phyloP scores from a whole-genome alignment of 2,797 vertebrate genomes.

The Schizopygopsis pylzovi region DNA sequence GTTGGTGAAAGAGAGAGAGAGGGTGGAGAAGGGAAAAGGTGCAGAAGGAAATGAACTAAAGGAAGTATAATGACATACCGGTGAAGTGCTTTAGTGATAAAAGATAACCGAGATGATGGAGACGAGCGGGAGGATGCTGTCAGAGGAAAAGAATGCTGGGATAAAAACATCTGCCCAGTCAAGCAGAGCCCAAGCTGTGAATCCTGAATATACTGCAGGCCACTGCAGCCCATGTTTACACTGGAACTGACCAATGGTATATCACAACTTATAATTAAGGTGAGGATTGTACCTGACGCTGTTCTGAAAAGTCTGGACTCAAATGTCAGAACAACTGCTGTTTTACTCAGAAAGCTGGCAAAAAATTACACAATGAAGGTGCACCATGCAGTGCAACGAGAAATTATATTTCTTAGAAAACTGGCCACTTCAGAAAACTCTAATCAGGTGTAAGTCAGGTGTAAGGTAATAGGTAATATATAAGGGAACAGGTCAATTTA shows the following conservation, averaged over 20 bases:
- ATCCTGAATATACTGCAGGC: conserved; percentile 33
- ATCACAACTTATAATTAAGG: not conserved
- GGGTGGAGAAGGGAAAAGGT: not conserved
- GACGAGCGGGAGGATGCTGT: not conserved
- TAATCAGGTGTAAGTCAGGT: not conserved
- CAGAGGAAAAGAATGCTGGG: not conserved
- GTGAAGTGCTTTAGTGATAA: conserved; percentile 25
- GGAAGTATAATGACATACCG: not conserved
- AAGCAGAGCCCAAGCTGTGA: conserved; percentile 8
- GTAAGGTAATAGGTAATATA: no score
- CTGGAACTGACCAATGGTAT: not conserved
- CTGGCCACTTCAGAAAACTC: not conserved
- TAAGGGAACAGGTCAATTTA: no score
- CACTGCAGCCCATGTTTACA: not conserved
- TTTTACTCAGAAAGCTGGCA: not conserved
- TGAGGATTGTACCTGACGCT: not conserved
- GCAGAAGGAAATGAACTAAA: conserved; percentile 11
- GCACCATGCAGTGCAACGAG: not conserved
- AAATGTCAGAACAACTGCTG: not conserved
- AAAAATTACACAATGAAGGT: not conserved
- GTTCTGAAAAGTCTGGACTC: not conserved
- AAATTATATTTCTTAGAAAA: not conserved
- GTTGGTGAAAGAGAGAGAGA: conserved; percentile 8
- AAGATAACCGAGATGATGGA: conserved; percentile 13
- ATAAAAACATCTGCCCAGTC: not conserved